phyloP scores from a whole-genome alignment of 2,113 vertebrate genomes.

The Phaethon lepturus region DNA sequence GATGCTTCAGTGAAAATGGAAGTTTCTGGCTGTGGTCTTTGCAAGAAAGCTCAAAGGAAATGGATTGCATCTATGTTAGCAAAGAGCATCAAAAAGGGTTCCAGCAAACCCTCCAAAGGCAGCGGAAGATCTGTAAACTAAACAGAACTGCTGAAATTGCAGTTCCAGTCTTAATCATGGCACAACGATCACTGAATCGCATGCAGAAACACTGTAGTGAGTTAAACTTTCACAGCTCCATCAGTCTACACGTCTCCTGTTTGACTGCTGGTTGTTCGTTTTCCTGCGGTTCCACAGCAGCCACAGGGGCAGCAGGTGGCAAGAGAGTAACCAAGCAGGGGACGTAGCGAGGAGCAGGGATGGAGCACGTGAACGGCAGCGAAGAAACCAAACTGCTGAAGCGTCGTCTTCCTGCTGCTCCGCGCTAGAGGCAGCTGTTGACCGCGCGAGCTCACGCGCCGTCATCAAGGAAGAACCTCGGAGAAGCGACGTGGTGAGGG shows the following conservation, averaged over 20 bases:
- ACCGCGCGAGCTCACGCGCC: background rate
- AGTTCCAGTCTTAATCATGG: too few relatives aligned
- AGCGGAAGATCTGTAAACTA: background rate
- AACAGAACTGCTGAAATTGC: background rate
- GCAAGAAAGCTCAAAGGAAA: background rate
- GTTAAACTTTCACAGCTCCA: background rate
- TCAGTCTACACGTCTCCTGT: background rate
- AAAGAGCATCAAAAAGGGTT: background rate
- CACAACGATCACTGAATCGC: accelerated
- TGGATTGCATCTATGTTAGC: too few relatives aligned
- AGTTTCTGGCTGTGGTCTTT: background rate
- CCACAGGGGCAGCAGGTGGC: background rate
- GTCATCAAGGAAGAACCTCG: too few relatives aligned
- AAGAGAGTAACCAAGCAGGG: background rate
- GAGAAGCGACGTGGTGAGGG: background rate
- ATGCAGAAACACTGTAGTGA: accelerated
- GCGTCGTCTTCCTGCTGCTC: background rate
- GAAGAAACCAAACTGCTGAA: background rate
- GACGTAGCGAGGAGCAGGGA: background rate
- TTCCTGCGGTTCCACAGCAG: background rate
- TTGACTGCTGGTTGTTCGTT: background rate
- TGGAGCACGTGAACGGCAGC: background rate
- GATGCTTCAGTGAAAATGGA: background rate
- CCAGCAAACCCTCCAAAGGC: background rate
- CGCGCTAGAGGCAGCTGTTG: background rate